phyloP scores from a whole-genome alignment of 2,113 vertebrate genomes.

The Tympanuchus pallidicinctus region DNA sequence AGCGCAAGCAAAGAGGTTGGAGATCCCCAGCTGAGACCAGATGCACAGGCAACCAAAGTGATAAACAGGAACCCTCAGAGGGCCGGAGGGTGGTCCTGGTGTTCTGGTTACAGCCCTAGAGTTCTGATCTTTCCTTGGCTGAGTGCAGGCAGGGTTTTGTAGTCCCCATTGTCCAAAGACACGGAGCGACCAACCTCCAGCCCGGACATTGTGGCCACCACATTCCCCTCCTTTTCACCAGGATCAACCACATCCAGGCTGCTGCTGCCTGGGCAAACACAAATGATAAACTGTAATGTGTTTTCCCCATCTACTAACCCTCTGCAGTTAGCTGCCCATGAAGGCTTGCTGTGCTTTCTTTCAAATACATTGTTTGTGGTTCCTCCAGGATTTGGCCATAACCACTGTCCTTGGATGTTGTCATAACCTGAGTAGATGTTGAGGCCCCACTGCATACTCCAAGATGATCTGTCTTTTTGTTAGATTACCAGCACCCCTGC shows the following conservation, averaged over 20 bases:
- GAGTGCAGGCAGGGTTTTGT: background rate
- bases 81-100: background rate
- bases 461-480: background rate
- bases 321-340: background rate
- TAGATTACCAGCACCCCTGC: background rate
- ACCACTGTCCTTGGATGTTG: background rate
- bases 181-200: background rate
- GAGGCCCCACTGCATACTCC: background rate
- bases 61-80: background rate
- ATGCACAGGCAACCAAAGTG: fast-evolving
- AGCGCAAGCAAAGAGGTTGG: background rate
- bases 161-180: background rate
- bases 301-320: background rate
- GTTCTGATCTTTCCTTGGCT: background rate
- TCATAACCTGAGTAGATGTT: background rate
- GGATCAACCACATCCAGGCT: background rate
- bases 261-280: background rate
- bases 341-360: background rate
- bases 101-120: fast-evolving
- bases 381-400: background rate
- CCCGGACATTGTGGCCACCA: background rate
- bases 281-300: fast-evolving
- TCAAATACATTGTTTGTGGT: background rate
- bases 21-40: slow-evolving; percentile 16
- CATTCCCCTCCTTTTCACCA: background rate